Base-by-base conservation (phyloP, 2,888 invertebrate species). In the Isotomurus palustris region DNA sequence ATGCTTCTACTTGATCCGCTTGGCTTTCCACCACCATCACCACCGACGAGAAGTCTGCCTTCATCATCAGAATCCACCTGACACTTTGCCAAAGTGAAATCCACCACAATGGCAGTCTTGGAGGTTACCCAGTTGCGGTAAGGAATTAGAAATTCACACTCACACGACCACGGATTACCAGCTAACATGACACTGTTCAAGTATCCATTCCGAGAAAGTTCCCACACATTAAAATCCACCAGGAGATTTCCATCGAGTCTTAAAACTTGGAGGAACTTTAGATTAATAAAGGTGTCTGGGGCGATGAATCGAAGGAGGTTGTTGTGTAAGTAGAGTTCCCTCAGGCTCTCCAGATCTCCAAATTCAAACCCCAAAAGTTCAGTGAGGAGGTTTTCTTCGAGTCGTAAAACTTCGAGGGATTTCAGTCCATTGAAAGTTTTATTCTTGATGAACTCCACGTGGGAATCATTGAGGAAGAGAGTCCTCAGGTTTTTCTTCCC, bases 201-300 rank as follows among this genome's bases (percentile, higher is more conserved):
- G 77, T 88, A 88, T 25, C 88, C 87, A 78, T 90, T 91, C 17
- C 45, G 25, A 57, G 83, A 81, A 73, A 92, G 83, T 76, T 88
- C 88, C 90, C 66, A 92, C 69, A 91, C 86, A 71, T 88, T 86
- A 74, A 91, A 91, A 67, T 84, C 84, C 12, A 85, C 84, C 69
- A 93, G 77, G 61, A 85, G 84, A 76, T 93, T 93, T 60, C 91
- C 90, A 73, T 91, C 90, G 63, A 93, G 78, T 35, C 88, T 81
- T 55, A 93, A 80, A 58, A 87, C 81, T 76, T 88, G 85, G 71
- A 92, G 79, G 49, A 88, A 88, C 69, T 82, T 83, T 62, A 89
- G 80, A 48, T 81, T 80, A 58, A 77, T 76, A 73, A 90, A 89
- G 69, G 88, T 86, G 62, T 80, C 79, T 73, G 87, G 85, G 56